phyloP scores from a whole-genome alignment of 2,888 invertebrate genomes.

The Ochropacha duplaris region DNA sequence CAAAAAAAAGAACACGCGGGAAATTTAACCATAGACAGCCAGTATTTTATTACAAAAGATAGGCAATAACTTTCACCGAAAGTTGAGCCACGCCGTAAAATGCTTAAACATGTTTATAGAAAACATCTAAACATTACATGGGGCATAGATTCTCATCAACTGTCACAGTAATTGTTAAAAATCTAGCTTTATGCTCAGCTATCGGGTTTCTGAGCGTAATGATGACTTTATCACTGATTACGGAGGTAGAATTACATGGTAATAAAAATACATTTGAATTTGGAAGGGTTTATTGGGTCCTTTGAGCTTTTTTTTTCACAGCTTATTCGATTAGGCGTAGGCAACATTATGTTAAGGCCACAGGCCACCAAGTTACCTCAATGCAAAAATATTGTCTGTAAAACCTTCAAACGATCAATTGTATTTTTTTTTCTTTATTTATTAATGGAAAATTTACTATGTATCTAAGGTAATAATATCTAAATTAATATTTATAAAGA shows the following conservation, averaged over 20 bases:
- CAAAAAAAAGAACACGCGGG: background rate
- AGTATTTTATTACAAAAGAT: background rate
- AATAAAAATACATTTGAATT: background rate
- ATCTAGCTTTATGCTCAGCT: background rate
- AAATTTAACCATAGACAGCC: background rate
- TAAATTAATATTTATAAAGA: too few species aligned
- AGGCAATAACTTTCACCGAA: background rate
- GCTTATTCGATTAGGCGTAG: background rate
- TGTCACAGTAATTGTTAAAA: background rate
- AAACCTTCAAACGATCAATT: too few species aligned
- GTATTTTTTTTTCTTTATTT: too few species aligned
- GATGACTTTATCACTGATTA: slow-evolving; percentile 1
- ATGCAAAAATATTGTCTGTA: too few species aligned
- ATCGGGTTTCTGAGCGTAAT: background rate
- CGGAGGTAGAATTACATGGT: background rate
- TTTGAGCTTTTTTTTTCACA: background rate
- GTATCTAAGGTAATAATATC: too few species aligned
- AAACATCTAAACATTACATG: background rate
- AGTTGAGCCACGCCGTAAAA: background rate
- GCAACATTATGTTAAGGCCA: background rate
- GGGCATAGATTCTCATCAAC: background rate
- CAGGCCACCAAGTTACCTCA: background rate
- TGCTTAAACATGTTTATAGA: background rate
- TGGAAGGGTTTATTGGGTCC: background rate
- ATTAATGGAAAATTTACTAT: too few species aligned